Evolutionary conservation across 2,888 invertebrate genomes (phyloP).

Genomic region (Aleiodes leptofemur): DNA sequence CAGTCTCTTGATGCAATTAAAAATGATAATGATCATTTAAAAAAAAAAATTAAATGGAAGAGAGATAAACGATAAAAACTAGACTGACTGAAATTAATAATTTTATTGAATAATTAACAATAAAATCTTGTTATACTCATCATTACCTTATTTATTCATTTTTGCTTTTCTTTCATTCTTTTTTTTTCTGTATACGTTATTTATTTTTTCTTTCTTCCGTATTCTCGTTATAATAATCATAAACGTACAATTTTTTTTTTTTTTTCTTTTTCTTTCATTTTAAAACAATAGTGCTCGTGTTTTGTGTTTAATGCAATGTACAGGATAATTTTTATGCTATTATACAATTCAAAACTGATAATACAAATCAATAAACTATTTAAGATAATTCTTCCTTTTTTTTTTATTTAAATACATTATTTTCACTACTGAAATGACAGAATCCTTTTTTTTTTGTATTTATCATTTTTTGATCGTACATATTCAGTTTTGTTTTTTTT

Average conservation of each 20-base stretch:
- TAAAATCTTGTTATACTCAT: constrained; percentile 30
- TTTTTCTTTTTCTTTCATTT: constrained; percentile 51
- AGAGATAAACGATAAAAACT: constrained; percentile 7
- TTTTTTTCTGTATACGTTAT: constrained; percentile 69
- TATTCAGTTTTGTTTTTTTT: constrained; percentile 43
- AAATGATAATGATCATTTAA: too few relatives aligned
- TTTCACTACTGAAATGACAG: constrained; percentile 70
- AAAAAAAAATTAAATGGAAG: constrained; percentile 42
- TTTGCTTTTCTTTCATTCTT: constrained; percentile 1
- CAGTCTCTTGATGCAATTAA: too few relatives aligned
- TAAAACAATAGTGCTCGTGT: constrained; percentile 74
- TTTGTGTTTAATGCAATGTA: constrained; percentile 71
- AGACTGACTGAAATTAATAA: constrained; percentile 25
- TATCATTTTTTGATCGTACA: constrained; percentile 58
- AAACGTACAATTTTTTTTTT: constrained; percentile 69
- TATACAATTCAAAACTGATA: constrained; percentile 73
- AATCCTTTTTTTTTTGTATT: constrained; percentile 45
- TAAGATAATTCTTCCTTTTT: constrained; percentile 64
- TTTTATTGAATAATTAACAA: constrained; percentile 34
- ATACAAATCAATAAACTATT: constrained; percentile 73
- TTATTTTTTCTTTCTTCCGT: constrained; percentile 69
- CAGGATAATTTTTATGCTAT: constrained; percentile 74
- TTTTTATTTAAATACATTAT: constrained; percentile 69
- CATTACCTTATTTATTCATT: not conserved
- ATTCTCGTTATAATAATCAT: constrained; percentile 73